Evolutionary conservation across 2,797 vertebrate genomes (phyloP), one percentile per base, ranked within the genome.

Genomic region (Lindbergichthys nudifrons): DNA sequence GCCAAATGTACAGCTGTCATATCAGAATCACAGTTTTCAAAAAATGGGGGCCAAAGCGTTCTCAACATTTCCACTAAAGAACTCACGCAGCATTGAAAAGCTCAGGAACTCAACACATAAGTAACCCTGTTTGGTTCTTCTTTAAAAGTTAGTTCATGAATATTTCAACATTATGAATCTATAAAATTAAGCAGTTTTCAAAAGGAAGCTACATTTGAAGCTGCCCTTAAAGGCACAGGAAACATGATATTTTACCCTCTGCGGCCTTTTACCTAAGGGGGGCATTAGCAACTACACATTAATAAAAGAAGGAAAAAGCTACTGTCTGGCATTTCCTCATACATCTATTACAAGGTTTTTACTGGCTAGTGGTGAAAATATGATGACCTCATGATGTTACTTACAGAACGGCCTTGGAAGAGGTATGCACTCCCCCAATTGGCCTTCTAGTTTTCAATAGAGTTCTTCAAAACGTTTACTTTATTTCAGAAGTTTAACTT

Each of bases 1-100:
- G 58, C 43, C 63, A 48, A 8, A 8, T 52, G 46, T 41, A 68
- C 23, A 64, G 47, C 51, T 73, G 51, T 73, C 65, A 56, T 9
- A 16, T 54, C 48, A 30, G 16, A 30, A 57, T 54, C 50, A 45
- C 14, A 43, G 21, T 46, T 26, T 26, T 26, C 26, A 5, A 36
- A 62, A 47, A 59, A 23, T 51, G 14, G 1, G 26, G 10, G 7
- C 12, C 10, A 13, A 13, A 32, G 53, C 66, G 39, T 65, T 51
- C 23, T 53, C 63, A 68, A 42, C 10, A 61, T 67, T 16, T 59
- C 45, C 39, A 56, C 45, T 19, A 8, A 62, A 57, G 21, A 43
- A 53, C 7, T 19, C n/a, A 58, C 50, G 1, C 50, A 73, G 36
- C 6, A 53, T 57, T 70, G 58, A 57, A 32, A 77, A 32, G 42